phyloP scores from a whole-genome alignment of 2,797 vertebrate species.

The Lithobates sylvaticus region DNA sequence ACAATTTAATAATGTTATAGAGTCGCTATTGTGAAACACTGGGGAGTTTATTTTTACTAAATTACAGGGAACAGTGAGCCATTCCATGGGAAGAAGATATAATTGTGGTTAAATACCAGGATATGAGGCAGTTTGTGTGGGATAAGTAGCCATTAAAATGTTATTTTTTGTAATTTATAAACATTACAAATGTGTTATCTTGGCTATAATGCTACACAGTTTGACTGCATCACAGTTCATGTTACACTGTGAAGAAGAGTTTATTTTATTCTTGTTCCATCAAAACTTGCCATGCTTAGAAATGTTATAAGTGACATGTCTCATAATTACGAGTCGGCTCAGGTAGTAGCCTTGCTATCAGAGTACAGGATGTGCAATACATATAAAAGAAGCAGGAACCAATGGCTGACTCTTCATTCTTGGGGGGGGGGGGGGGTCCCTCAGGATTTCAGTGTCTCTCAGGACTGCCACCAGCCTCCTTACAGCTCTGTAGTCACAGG shows the following conservation, averaged over 20 bases:
- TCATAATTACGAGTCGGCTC: no score
- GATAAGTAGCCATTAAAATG: slow-evolving; percentile 2
- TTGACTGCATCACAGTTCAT: background rate
- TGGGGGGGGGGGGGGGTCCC: no score
- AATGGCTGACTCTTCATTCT: no score
- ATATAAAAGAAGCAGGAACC: no score
- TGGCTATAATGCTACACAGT: background rate
- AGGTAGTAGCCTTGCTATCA: no score
- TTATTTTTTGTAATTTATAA: background rate
- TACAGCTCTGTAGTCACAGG: no score
- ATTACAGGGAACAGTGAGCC: background rate
- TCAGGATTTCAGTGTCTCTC: no score
- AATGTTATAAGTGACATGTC: no score
- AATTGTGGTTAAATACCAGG: background rate
- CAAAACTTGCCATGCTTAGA: no score
- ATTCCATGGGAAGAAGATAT: background rate
- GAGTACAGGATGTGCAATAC: no score
- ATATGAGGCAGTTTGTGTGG: background rate
- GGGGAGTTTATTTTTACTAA: background rate
- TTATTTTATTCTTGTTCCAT: background rate
- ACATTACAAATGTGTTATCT: background rate
- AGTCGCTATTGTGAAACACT: background rate
- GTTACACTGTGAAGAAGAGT: background rate
- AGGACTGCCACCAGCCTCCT: no score
- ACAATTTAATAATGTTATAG: background rate